Evolutionary conservation across 2,113 vertebrate species (phyloP).

Genomic region (Neogale vison): DNA sequence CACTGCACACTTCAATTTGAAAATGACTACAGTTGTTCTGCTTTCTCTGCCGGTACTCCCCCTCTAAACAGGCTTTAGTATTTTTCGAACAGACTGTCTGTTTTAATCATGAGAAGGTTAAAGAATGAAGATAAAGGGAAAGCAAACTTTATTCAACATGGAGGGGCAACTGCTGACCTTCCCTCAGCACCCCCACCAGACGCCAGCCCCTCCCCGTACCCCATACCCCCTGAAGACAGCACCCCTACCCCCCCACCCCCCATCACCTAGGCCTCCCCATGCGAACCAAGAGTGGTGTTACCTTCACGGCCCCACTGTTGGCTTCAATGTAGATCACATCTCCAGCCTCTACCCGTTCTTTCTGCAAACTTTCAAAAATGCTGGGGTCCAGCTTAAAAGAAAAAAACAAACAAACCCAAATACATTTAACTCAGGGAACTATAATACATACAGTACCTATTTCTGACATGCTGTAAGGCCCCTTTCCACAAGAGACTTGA

Average conservation of each 20-base stretch:
- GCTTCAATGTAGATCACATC: slow-evolving; percentile 99
- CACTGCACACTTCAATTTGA: slow-evolving; percentile 80
- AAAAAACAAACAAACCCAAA: not conserved
- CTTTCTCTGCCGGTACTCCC: slow-evolving; percentile 10
- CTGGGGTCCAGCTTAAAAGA: slow-evolving; percentile 94
- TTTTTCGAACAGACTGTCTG: slow-evolving; percentile 65
- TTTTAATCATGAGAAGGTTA: slow-evolving; percentile 68
- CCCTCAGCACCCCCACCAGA: not conserved
- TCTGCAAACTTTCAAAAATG: slow-evolving; percentile 99
- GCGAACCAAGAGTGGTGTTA: slow-evolving; percentile 72
- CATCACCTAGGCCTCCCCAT: not conserved
- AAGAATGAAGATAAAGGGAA: slow-evolving; percentile 64
- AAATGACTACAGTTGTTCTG: slow-evolving; percentile 78
- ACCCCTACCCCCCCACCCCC: too few species aligned
- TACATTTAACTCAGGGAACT: not conserved
- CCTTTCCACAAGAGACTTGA: not conserved
- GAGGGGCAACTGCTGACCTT: slow-evolving; percentile 33
- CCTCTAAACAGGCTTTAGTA: slow-evolving; percentile 16
- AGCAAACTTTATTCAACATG: not conserved
- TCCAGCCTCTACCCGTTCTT: slow-evolving; percentile 96
- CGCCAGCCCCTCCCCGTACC: not conserved
- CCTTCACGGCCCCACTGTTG: slow-evolving; percentile 99
- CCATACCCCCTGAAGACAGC: not conserved
- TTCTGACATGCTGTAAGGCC: not conserved
- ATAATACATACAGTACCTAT: not conserved